Evolutionary conservation across 2,797 vertebrate species (phyloP), one percentile per base, ranked within the genome.

Genomic region (Betta splendens): DNA sequence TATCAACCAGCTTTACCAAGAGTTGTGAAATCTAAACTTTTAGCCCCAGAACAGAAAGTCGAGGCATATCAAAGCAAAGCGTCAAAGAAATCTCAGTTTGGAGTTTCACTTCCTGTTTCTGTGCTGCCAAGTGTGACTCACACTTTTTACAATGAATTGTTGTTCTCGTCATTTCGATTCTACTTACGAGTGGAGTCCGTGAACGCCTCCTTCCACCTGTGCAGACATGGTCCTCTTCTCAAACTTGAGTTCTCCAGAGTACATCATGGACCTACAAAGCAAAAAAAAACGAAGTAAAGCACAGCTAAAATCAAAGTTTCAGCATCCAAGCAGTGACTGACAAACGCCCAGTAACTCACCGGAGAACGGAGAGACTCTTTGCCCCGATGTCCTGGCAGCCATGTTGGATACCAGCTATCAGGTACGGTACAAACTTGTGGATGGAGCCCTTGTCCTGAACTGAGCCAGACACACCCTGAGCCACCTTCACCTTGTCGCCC

Each of bases 391-490:
- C 96, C 85, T 98, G 96, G 85, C 96, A 98, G 81, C 95, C 95
- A 5, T 98, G 96, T 60, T 97, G 95, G 80, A 98, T 95, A 2
- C 96, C 95, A 2, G 95, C 94, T 15, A 97, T 95, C 77, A 98
- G 91, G 88, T 97, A 98, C 1, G 96, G 96, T 57, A 89, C 87
- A 23, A 97, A 97, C 85, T 97, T 97, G 69, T 98, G 96, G 81
- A 98, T 96, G 77, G 96, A 98, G 16, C 96, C 96, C 56, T 97
- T 98, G 86, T 97, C 95, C 86, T 95, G 96, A 70, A 96, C 91
- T 1, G 94, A 96, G 43, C 95, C 95, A 0, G 95, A 96, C 20
- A 97, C 96, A 0, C 95, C 95, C 85, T 96, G 95, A 0, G 95
- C 95, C 3, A 96, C 94, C 84, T 96, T 97, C 69, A 96, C 95